Base-by-base conservation (phyloP, 2,113 vertebrate genomes). In the Clarias gariepinus region DNA sequence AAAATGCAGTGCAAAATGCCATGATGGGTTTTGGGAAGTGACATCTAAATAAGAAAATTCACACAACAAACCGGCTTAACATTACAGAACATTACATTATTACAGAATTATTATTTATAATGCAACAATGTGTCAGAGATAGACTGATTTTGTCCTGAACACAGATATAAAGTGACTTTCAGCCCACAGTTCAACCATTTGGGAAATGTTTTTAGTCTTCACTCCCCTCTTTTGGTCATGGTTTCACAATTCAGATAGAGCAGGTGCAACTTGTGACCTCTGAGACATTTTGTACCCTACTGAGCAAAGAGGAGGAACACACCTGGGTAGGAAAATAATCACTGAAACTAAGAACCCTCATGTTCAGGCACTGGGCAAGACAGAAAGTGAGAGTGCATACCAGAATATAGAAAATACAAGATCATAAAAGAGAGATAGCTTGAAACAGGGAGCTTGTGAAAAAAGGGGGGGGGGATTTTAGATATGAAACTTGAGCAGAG, bases 161-260 rank as follows among this genome's bases (percentile, higher is more conserved):
- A 61, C 2, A 21, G 11, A 21, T 33, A 33, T 21, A 5, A 36
- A 52, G 41, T 28, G 61, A 82, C 36, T 19, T 53, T 82, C 23
- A 36, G 58, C 30, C 12, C 2, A 55, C 52, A 2, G 4, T 33
- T 73, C 36, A n/a, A 28, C 53, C 21, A 71, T 71, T 58, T 36
- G 23, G 64, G n/a, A 57, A 53, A 21, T 57, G 19, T 83, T 83
- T 69, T 28, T 36, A 55, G 25, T 28, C 47, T 28, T n/a, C 2
- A n/a, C 36, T 61, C 13, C 52, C 55, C 12, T 30, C 63, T 47
- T 52, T 87, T 61, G 73, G 73, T 66, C 30, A 78, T 36, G 47
- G 86, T 87, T 89, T 85, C 83, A 83, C 85, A 78, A 87, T 36
- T 86, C 82, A 88, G 71, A 85, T 53, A n/a, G 28, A 78, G 63